Base-by-base conservation (phyloP, 2,113 vertebrate genomes). In the Sylvicapra grimmia region DNA sequence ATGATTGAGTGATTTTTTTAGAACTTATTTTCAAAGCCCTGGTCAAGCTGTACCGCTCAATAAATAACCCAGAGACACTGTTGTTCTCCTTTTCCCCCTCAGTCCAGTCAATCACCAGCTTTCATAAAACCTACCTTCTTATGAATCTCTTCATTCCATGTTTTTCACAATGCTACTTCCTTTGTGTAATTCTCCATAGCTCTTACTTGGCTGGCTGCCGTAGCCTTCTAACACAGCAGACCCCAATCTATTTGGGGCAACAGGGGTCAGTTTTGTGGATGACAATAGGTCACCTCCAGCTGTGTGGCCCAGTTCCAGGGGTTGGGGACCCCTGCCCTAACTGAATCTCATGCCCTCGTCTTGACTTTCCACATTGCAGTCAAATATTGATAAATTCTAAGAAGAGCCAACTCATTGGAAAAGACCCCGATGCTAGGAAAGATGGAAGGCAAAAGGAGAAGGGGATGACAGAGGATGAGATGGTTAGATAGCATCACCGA, bases 21-120 rank as follows among this genome's bases (percentile, higher is more conserved):
- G 33, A 87, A 90, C 25, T 87, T 93, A 79, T 92, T 95, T 96
- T 92, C 68, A 94, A 92, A 96, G 59, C 83, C 6, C 72, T 4
- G 12, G 59, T 93, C 31, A 96, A 97, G 21, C 18, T 96, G n/a
- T 68, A 33, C 27, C 49, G 5, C 19, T 19, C 72, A 79, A 33
- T 44, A 94, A 85, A 91, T 54, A 94, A 88, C n/a, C 53, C 33
- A 65, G 49, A 92, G 47, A 79, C 29, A 90, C 29, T 88, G 49
- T 6, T 63, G 33, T 53, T 96, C 47, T 83, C 61, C 36, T 5
- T 80, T 89, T 40, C 33, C 8, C 21, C 47, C 16, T 25, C 11
- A 58, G 47, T 68, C n/a, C 54, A 84, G 58, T 88, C 49, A 54
- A 47, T 61, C 44, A 61, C 7, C 56, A 86, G 75, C 47, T 95